A percentile compares a stretch with the other conserved stretches of the same genome.
phyloP scores from a whole-genome alignment of 2,888 invertebrate genomes.

The Cylloceria caligata region DNA sequence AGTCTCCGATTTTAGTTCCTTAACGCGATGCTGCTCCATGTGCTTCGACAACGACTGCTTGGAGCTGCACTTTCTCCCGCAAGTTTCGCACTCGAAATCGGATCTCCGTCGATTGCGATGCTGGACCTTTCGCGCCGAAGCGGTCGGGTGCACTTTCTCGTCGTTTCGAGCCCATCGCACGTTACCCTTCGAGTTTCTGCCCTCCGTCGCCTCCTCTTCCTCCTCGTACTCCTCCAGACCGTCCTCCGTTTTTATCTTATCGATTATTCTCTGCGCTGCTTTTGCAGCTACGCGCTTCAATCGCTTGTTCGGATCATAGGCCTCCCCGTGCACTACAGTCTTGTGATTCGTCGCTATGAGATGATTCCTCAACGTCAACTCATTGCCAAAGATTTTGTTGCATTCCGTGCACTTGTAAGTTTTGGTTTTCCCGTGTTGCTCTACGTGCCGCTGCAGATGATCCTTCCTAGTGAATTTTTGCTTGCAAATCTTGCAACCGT shows the following conservation, averaged over 20 bases:
- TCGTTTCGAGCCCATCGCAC: slow-evolving; percentile 40
- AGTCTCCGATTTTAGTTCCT: slow-evolving; percentile 72
- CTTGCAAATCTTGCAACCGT: slow-evolving; percentile 78
- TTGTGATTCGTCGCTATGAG: slow-evolving; percentile 82
- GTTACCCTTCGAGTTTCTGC: slow-evolving; percentile 30
- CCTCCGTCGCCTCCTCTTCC: slow-evolving; percentile 61
- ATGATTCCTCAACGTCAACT: slow-evolving; percentile 82
- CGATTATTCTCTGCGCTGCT: slow-evolving; percentile 83
- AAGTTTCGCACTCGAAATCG: slow-evolving; percentile 78
- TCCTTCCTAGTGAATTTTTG: slow-evolving; percentile 78
- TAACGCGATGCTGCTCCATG: slow-evolving; percentile 80
- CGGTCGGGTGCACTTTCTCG: slow-evolving; percentile 22
- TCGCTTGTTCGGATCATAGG: slow-evolving; percentile 82
- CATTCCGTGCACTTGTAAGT: slow-evolving; percentile 81
- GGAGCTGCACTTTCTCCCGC: slow-evolving; percentile 79
- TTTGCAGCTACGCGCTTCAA: slow-evolving; percentile 82
- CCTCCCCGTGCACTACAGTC: slow-evolving; percentile 79
- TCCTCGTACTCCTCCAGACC: slow-evolving; percentile 77
- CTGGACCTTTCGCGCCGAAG: slow-evolving; percentile 38
- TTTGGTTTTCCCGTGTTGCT: slow-evolving; percentile 75
- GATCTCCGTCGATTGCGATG: slow-evolving; percentile 53
- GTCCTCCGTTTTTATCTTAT: slow-evolving; percentile 81
- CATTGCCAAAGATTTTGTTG: slow-evolving; percentile 80
- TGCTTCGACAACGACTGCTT: slow-evolving; percentile 80
- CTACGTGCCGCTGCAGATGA: slow-evolving; percentile 76